phyloP scores from a whole-genome alignment of 2,797 vertebrate species.

The Macropodus opercularis region DNA sequence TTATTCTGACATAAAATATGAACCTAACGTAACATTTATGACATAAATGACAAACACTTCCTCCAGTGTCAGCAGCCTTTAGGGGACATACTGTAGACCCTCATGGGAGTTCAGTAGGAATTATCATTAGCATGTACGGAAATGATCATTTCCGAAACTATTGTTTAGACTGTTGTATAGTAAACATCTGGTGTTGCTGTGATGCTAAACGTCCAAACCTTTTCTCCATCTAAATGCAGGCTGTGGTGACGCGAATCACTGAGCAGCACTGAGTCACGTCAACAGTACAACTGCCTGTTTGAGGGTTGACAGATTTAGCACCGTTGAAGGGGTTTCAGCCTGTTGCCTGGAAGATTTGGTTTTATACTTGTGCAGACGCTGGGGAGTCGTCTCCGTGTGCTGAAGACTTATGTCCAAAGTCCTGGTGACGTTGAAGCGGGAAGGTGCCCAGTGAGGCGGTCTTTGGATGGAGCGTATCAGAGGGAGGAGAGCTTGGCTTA shows the following conservation, averaged over 20 bases:
- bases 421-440: background rate
- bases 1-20: no score
- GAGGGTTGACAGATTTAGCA: background rate
- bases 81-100: no score
- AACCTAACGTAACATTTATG: no score
- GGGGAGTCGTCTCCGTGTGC: background rate
- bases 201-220: background rate
- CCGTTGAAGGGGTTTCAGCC: background rate
- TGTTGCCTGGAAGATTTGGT: background rate
- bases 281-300: background rate
- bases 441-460: background rate
- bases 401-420: background rate
- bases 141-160: no score
- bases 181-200: background rate
- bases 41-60: no score
- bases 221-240: background rate
- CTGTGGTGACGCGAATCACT: background rate
- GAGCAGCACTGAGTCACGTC: background rate
- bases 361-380: background rate
- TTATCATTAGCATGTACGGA: no score
- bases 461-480: background rate
- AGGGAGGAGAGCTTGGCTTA: background rate
- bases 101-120: no score
- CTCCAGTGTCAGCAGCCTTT: no score
- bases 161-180: no score